phyloP scores from a whole-genome alignment of 2,113 vertebrate genomes.

The Alligator sinensis region DNA sequence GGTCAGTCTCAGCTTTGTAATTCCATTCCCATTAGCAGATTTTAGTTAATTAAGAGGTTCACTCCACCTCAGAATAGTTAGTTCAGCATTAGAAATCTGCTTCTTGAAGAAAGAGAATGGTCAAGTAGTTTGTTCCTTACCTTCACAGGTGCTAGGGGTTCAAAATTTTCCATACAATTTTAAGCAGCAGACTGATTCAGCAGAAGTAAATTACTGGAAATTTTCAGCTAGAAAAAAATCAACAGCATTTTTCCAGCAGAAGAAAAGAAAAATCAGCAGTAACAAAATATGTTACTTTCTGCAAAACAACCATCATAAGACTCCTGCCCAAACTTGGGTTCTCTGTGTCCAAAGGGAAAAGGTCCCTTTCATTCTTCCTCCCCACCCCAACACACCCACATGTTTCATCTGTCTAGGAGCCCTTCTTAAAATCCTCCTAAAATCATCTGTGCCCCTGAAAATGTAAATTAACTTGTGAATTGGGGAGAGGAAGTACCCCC shows the following conservation, averaged over 20 bases:
- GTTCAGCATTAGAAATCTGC: not conserved
- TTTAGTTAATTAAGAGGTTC: constrained; percentile 20
- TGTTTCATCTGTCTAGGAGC: not conserved
- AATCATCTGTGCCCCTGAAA: not conserved
- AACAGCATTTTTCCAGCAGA: not conserved
- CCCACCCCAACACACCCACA: not conserved
- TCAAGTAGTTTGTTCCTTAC: not conserved
- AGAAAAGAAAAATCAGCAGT: not conserved
- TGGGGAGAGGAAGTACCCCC: fast-evolving
- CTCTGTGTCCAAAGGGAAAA: not conserved
- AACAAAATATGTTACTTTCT: not conserved
- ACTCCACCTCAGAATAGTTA: not conserved
- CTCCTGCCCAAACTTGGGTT: not conserved
- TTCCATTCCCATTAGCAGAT: constrained; percentile 15
- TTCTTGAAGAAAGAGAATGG: not conserved
- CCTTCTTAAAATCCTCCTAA: not conserved
- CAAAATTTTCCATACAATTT: not conserved
- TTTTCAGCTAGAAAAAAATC: not conserved
- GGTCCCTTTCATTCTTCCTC: not conserved
- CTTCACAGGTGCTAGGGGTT: not conserved
- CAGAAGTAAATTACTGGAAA: not conserved
- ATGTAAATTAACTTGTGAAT: too few relatives aligned
- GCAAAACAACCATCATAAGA: not conserved
- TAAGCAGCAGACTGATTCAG: not conserved
- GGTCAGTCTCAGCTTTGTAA: not conserved